phyloP scores from a whole-genome alignment of 2,113 vertebrate genomes.

The Oxyruncus cristatus region DNA sequence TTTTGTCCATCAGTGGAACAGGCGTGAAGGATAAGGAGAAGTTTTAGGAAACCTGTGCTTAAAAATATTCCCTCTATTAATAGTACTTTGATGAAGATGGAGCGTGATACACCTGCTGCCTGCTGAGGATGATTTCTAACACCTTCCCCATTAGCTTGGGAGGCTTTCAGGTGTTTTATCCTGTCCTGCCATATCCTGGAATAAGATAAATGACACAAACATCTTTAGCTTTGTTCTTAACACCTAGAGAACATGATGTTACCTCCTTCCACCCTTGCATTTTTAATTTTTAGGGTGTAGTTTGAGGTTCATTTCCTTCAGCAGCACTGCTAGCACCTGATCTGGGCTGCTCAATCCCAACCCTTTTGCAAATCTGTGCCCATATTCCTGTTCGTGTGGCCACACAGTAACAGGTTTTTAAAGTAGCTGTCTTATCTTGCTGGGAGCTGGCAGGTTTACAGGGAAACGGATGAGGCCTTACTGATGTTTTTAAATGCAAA shows the following conservation, averaged over 20 bases:
- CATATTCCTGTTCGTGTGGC: not conserved
- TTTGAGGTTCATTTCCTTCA: not conserved
- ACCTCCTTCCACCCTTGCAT: not conserved
- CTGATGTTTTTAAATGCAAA: not conserved
- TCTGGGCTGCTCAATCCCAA: not conserved
- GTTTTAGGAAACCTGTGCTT: not conserved
- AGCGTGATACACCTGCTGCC: not conserved
- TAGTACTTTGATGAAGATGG: not conserved
- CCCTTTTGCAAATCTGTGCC: not conserved
- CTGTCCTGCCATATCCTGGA: not conserved
- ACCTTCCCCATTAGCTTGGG: not conserved
- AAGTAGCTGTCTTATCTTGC: not conserved
- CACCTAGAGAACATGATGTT: not conserved
- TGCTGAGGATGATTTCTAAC: not conserved
- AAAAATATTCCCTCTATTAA: not conserved
- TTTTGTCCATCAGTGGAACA: not conserved
- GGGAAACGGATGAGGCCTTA: not conserved
- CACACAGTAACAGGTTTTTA: not conserved
- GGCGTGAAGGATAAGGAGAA: not conserved
- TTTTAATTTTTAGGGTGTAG: not conserved
- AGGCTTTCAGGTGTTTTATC: not conserved
- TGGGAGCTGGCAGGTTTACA: not conserved
- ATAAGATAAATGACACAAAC: not conserved
- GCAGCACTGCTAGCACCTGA: not conserved
- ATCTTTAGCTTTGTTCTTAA: constrained; percentile 38